Base-by-base conservation (phyloP, 2,113 vertebrate species). In the Mustelus asterias region DNA sequence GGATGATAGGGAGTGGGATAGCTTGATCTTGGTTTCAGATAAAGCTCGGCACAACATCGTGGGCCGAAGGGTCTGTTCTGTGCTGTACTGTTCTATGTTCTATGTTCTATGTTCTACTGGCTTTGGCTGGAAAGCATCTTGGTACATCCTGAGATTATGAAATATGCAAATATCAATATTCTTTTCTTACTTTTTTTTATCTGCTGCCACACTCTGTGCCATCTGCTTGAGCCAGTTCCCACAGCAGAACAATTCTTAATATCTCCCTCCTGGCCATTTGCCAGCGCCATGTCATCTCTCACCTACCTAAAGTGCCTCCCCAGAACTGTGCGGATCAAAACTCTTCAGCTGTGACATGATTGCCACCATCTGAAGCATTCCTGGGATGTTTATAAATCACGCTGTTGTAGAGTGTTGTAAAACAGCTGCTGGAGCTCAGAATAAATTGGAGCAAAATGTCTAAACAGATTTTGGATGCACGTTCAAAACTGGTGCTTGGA, bases 241-340 rank as follows among this genome's bases (percentile, higher is more conserved):
- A 72, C 67, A 95, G 69, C 41, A 76, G 94, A 72, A 95, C 94
- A 44, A 72, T 95, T 95, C 65, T 72, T 95, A 72, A 69, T 95
- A 54, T 95, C 24, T 54, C 37, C 14, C 44, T 44, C 69, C 94
- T 95, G 94, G 94, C 94, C 37, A 18, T 8, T 29, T 72, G 94
- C 94, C 94, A 95, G 22, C n/a, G 24, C 63, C 92, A 69, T 94
- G 65, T 94, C 94, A 95, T 44, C 94, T 94, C 65, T 95, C 94
- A 95, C 94, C 94, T 72, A 65, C 3, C 4, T 33, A 95, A 54
- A 95, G 54, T 95, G 94, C 41, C 94, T 72, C 94, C 41, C 67
- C 94, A 48, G 41, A 69, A 76, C 72, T 72, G 65, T 95, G 94
- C 69, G 72, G 94, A 95, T 76, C 94, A 70, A 26, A 44, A 95